phyloP scores from a whole-genome alignment of 2,797 vertebrate species.

The Dromococcyx pavoninus region DNA sequence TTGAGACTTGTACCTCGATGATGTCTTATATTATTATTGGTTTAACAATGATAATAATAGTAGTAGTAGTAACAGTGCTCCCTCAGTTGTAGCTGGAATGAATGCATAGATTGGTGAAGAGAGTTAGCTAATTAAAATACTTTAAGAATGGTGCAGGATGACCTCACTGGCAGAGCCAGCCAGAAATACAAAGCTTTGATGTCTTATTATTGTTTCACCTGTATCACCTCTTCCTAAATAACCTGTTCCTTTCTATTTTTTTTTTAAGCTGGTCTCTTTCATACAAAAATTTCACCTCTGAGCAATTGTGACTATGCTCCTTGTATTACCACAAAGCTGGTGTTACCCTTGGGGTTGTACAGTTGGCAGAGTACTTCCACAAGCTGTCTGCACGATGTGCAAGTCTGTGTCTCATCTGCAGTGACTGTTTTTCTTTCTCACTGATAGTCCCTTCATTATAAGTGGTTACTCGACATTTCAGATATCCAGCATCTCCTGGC shows the following conservation, averaged over 20 bases:
- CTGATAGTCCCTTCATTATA: not conserved
- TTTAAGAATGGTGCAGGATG: not conserved
- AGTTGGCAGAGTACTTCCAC: not conserved
- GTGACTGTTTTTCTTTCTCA: not conserved
- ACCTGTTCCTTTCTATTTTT: too few relatives aligned
- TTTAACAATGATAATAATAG: not conserved
- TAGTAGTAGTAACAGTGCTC: not conserved
- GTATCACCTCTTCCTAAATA: not conserved
- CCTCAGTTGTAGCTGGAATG: not conserved
- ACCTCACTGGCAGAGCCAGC: not conserved
- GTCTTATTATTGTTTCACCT: not conserved
- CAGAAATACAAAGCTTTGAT: not conserved
- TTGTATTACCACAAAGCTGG: not conserved
- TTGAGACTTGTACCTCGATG: not conserved
- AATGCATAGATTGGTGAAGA: not conserved
- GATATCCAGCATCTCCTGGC: not conserved
- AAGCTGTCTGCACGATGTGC: not conserved
- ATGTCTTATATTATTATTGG: not conserved
- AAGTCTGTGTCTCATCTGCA: not conserved
- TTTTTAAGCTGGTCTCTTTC: not conserved
- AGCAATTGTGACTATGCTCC: accelerated
- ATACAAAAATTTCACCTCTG: not conserved
- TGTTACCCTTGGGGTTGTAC: not conserved
- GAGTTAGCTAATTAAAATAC: not conserved
- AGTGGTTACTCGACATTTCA: not conserved